Evolutionary conservation across 2,797 vertebrate species (phyloP).

Genomic region (Cygnus olor): DNA sequence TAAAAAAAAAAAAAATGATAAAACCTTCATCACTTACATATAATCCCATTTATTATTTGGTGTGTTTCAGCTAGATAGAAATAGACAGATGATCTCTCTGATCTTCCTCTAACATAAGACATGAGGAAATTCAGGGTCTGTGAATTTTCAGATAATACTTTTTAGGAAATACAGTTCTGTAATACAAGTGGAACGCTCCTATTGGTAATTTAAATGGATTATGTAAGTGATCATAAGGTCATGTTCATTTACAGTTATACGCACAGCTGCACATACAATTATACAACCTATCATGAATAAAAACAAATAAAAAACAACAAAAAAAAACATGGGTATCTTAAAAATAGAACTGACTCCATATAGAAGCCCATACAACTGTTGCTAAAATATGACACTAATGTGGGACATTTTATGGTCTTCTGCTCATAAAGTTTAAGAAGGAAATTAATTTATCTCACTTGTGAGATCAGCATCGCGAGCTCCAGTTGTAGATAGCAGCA

Average conservation of each 20-base stretch:
- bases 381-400: background rate
- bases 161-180: background rate
- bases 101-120: background rate
- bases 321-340: background rate
- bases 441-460: background rate
- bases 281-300: background rate
- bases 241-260: background rate
- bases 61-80: background rate
- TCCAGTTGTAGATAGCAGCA: background rate
- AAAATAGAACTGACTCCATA: background rate
- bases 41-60: background rate
- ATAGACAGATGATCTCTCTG: background rate
- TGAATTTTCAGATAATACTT: background rate
- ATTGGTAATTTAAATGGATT: background rate
- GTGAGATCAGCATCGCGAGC: background rate
- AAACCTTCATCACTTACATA: background rate
- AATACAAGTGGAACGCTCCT: background rate
- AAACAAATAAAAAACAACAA: background rate
- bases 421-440: background rate
- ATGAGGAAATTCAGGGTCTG: background rate
- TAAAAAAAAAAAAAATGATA: too few species aligned
- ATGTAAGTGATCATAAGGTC: background rate
- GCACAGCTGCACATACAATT: background rate
- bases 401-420: background rate
- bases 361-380: background rate